phyloP scores from a whole-genome alignment of 2,797 vertebrate genomes.

The Muraenolepis orangiensis region DNA sequence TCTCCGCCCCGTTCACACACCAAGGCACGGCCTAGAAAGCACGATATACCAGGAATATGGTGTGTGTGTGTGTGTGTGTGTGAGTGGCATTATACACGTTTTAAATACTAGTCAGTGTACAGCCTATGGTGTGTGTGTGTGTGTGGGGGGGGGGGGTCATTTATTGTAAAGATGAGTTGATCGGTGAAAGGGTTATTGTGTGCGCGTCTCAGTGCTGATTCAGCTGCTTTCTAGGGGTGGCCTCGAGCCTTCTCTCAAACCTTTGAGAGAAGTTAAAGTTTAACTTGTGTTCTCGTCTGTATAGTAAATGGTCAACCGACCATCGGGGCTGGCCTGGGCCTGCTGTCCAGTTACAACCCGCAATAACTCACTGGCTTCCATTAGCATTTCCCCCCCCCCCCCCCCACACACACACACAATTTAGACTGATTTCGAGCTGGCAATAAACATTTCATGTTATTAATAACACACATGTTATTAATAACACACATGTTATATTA shows the following conservation, averaged over 20 bases:
- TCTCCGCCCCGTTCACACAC: no score
- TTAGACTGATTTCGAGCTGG: background rate
- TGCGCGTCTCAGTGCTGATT: slow-evolving; percentile 81
- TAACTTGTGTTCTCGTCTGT: slow-evolving; percentile 85
- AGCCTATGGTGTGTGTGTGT: background rate
- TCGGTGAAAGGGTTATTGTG: slow-evolving; percentile 76
- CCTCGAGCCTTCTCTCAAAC: slow-evolving; percentile 62
- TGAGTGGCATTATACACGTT: background rate
- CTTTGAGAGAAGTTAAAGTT: slow-evolving; percentile 90
- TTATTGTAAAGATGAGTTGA: slow-evolving; percentile 46
- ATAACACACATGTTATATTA: no score
- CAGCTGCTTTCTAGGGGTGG: slow-evolving; percentile 78
- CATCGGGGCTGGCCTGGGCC: background rate
- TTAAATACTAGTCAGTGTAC: background rate
- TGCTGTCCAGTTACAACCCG: background rate
- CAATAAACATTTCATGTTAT: background rate
- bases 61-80: no score
- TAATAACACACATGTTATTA: background rate
- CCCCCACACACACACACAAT: no score
- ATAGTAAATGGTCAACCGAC: slow-evolving; percentile 55
- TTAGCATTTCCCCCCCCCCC: no score
- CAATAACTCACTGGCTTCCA: no score
- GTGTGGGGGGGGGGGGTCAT: background rate
- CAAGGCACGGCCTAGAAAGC: background rate
- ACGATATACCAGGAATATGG: background rate